Evolutionary conservation across 2,797 vertebrate species (phyloP).

Genomic region (Stomatorhinus walkeri): DNA sequence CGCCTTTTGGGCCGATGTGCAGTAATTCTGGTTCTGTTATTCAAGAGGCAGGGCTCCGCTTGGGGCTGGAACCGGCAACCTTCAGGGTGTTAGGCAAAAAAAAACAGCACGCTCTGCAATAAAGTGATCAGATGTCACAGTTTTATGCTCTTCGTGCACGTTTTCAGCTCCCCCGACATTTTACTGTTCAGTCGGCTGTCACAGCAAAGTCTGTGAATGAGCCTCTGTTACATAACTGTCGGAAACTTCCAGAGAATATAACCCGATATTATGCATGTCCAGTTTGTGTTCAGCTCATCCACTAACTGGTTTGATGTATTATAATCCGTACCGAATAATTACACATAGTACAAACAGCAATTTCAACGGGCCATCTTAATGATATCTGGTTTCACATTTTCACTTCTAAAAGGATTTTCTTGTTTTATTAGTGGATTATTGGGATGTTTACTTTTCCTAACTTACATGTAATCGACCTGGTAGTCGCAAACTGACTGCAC

Average conservation of each 20-base stretch:
- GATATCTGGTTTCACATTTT: background rate
- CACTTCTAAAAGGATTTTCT: background rate
- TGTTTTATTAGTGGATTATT: background rate
- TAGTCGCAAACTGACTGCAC: background rate
- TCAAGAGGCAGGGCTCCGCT: background rate
- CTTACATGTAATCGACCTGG: background rate
- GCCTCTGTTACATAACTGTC: background rate
- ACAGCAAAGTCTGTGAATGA: background rate
- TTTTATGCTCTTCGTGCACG: background rate
- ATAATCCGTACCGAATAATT: background rate
- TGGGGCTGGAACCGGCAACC: background rate
- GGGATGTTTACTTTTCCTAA: background rate
- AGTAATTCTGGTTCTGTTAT: background rate
- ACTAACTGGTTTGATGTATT: background rate
- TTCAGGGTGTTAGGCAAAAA: background rate
- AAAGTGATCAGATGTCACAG: background rate
- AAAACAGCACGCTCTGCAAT: background rate
- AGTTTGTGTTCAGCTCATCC: background rate
- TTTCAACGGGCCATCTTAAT: background rate
- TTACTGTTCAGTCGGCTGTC: background rate
- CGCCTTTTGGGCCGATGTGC: background rate
- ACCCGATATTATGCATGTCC: background rate
- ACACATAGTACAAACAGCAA: background rate
- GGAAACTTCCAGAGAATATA: background rate
- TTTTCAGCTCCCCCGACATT: background rate